Conservation (phyloP, 1,140 invertebrate genomes). For the Babylonia areolata region DNA sequence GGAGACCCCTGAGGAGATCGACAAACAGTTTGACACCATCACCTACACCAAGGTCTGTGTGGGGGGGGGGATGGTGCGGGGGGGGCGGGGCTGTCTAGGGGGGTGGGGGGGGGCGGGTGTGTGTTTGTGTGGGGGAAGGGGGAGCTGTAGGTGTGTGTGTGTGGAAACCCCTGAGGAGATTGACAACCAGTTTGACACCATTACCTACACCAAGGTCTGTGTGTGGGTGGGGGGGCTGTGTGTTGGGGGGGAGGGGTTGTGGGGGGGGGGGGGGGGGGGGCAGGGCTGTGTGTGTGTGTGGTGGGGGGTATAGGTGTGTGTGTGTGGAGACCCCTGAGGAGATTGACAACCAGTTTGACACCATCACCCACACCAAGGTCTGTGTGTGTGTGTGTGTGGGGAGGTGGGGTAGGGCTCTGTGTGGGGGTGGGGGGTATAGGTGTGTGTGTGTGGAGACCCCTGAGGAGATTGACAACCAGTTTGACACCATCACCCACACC, state of each 20-base stretch:
- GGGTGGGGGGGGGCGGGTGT: not conserved
- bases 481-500: conserved; percentile 93
- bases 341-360: too few species aligned
- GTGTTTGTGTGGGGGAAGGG: too few species aligned
- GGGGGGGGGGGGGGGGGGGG: conserved; percentile 10
- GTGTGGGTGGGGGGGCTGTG: not conserved
- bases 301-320: too few species aligned
- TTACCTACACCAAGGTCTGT: conserved; percentile 90
- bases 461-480: conserved; percentile 93
- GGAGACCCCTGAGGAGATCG: conserved; percentile 90
- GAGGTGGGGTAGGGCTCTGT: too few species aligned
- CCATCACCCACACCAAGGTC: too few species aligned
- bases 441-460: conserved; percentile 90
- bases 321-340: too few species aligned
- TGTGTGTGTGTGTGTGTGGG: too few species aligned
- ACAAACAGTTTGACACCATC: conserved; percentile 93
- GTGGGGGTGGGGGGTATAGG: too few species aligned
- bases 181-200: conserved; percentile 92
- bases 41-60: conserved; percentile 88
- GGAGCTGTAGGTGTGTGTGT: too few species aligned
- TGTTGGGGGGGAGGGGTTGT: not conserved
- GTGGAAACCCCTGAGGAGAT: conserved; percentile 93
- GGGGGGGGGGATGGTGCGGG: not conserved
- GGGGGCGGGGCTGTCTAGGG: not conserved
- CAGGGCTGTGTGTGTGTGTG: too few species aligned